Evolutionary conservation across 2,797 vertebrate genomes (phyloP), one percentile per base, ranked within the genome.

Genomic region (Catostomus latipinnis): DNA sequence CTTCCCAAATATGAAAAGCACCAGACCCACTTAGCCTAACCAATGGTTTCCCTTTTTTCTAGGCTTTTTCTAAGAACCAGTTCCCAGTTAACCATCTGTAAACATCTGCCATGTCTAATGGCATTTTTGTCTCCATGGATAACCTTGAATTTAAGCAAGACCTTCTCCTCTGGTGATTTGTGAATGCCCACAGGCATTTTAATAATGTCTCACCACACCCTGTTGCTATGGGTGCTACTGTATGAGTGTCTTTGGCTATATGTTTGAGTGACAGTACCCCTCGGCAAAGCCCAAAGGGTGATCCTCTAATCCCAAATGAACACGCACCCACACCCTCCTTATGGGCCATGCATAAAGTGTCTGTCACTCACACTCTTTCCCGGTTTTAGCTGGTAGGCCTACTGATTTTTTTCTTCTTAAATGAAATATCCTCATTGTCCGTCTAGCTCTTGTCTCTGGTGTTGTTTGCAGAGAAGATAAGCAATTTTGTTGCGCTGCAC

Each of bases 281-380:
- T 43, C 14, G 65, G 60, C 2, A 13, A 79, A 72, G 61, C 14
- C 69, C 61, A 57, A 52, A 48, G 69, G 77, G 43, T 63, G 60
- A 72, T 72, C 14, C 53, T 71, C 60, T 79, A 72, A 72, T 52
- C 69, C 60, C 61, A 49, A 58, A 72, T 52, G 77, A 1, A 72
- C 69, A 8, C n/a, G 0, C 8, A 18, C 6, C 1, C 65, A 12
- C 75, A 78, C 50, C 43, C 14, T 63, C 46, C 5, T 48, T 10
- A 56, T 50, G 56, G 58, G 62, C 58, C 72, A 82, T 8, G 10
- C 54, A 62, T 45, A 76, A 57, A 52, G 48, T n/a, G 22, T 62
- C n/a, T 79, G 69, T 56, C 58, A 79, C 63, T 79, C 53, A 76
- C 53, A 58, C 61, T 9, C 52, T 79, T 34, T 34, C 22, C 22